These are phyloP conservation scores for Tethea ocularis DNA, from an alignment of 2,888 invertebrate genomes.

Conservation along the genomic window DNA sequence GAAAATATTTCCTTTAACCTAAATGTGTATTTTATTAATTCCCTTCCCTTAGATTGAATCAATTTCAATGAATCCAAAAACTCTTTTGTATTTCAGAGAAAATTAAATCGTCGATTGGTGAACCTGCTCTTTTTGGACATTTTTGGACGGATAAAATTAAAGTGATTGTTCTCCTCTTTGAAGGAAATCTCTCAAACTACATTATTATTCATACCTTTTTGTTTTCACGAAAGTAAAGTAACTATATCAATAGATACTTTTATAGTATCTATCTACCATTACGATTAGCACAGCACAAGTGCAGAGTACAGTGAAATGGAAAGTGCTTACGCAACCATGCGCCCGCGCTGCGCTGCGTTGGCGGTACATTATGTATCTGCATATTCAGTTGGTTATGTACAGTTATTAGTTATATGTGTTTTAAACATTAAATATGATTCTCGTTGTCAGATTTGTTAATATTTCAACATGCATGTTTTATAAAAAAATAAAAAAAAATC, in stretches of 20 bases:
- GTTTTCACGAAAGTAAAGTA: conserved; percentile 1
- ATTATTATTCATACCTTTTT: not conserved
- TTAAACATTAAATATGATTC: no score
- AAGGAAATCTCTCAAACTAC: not conserved
- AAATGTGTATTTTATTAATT: no score
- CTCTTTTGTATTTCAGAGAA: no score
- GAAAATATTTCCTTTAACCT: no score
- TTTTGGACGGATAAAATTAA: no score
- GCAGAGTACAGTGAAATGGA: conserved; percentile 69
- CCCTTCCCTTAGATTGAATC: no score
- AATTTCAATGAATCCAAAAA: no score
- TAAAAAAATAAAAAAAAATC: no score
- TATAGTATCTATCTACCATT: not conserved
- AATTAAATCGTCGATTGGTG: not conserved
- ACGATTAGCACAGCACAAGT: conserved; percentile 18
- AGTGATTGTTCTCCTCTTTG: not conserved
- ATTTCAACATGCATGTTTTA: no score
- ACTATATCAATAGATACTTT: conserved; percentile 26
- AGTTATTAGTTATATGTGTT: not conserved
- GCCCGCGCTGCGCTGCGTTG: conserved; percentile 13
- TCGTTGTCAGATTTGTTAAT: no score
- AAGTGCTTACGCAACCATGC: conserved; percentile 75
- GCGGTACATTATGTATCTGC: not conserved
- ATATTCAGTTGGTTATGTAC: not conserved
- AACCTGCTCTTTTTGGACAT: not conserved